Evolutionary conservation across 2,113 vertebrate genomes (phyloP).

Genomic region (Pimephales promelas): DNA sequence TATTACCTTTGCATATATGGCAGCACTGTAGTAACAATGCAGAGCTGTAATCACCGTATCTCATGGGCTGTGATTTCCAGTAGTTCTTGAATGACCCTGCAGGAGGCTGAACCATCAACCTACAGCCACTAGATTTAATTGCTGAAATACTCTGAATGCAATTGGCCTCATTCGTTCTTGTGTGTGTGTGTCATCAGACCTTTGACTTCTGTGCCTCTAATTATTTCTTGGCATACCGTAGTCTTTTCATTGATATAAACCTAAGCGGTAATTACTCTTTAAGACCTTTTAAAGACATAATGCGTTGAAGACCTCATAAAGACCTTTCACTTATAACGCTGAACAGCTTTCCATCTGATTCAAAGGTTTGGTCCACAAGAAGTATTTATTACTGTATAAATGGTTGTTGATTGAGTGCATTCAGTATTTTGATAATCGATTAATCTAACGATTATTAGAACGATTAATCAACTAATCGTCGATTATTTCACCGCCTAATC

Average conservation of each 20-base stretch:
- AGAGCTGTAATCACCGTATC: neutral
- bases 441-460: too few species aligned
- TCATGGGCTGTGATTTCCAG: neutral
- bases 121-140: constrained; percentile 8
- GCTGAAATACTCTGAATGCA: neutral
- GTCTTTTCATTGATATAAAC: constrained; percentile 2
- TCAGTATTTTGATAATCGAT: too few species aligned
- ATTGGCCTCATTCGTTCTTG: neutral
- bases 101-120: neutral
- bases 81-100: neutral
- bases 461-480: too few species aligned
- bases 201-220: constrained; percentile 3
- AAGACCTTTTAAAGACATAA: neutral
- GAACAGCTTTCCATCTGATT: neutral
- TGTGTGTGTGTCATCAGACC: neutral
- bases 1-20: constrained; percentile 66
- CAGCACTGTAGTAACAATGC: neutral
- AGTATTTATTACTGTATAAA: neutral
- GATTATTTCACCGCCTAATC: too few species aligned
- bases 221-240: neutral
- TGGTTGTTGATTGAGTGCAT: neutral
- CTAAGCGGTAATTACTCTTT: neutral
- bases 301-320: neutral
- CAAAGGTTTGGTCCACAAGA: neutral
- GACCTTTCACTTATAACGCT: neutral